Evolutionary conservation across 2,888 invertebrate genomes (phyloP).

Genomic region (Rhagophthalmus giganteus): DNA sequence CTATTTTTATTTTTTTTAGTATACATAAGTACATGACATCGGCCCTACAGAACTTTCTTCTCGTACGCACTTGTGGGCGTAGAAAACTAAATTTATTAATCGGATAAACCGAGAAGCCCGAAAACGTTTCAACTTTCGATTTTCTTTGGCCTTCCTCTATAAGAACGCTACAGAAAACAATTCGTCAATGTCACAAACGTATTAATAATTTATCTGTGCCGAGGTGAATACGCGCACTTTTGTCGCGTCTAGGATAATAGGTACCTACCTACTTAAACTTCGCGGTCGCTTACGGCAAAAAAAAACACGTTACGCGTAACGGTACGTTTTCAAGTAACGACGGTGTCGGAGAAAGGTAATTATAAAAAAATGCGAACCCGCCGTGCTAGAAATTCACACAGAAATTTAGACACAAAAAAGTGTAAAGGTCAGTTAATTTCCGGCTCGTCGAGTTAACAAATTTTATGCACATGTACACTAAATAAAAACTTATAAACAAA

Average conservation of each 20-base stretch:
- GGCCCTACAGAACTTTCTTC: no score
- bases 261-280: no score
- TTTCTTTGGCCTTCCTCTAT: conserved; percentile 18
- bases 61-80: no score
- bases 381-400: conserved; percentile 11
- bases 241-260: no score
- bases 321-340: conserved; percentile 7
- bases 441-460: no score
- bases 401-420: conserved; percentile 2
- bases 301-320: conserved; percentile 5
- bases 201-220: not conserved
- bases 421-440: conserved; percentile 11
- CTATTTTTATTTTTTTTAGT: no score
- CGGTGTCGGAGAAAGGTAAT: conserved; percentile 13
- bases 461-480: not conserved
- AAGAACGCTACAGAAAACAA: conserved; percentile 9
- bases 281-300: no score
- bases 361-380: conserved; percentile 10
- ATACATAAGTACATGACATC: no score
- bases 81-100: no score
- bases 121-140: conserved; percentile 13
- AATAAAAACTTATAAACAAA: no score
- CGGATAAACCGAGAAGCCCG: no score
- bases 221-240: not conserved
- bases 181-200: conserved; percentile 9